These are phyloP conservation scores for Eurytoma californica DNA, from an alignment of 2,888 invertebrate genomes.

Conservation along the genomic window DNA sequence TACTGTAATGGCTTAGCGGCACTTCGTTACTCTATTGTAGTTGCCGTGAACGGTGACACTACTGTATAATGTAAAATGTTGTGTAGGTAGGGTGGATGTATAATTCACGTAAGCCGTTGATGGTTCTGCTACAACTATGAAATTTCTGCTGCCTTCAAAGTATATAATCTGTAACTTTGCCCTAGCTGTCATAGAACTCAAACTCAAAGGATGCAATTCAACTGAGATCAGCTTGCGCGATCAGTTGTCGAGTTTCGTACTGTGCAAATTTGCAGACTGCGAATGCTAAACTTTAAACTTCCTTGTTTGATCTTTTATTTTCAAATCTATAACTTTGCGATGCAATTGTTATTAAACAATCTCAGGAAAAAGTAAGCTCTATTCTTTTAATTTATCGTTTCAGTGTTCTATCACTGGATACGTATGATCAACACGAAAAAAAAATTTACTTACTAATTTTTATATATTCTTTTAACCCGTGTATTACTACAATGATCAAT, in stretches of 20 bases:
- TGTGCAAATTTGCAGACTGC: not conserved
- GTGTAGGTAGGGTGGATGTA: too few species aligned
- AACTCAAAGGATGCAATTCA: not conserved
- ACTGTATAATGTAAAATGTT: too few species aligned
- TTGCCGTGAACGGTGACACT: too few species aligned
- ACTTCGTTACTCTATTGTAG: too few species aligned
- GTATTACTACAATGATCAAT: not conserved
- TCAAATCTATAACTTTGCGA: too few species aligned
- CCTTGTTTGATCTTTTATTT: not conserved
- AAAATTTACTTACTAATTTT: not conserved
- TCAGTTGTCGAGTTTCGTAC: not conserved
- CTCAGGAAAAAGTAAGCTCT: too few species aligned
- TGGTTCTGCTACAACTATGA: not conserved
- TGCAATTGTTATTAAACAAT: too few species aligned
- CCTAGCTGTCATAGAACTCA: not conserved
- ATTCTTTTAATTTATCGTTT: too few species aligned
- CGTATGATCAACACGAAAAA: too few species aligned
- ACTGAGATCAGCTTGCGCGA: not conserved
- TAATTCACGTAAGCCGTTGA: too few species aligned
- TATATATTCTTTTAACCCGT: not conserved
- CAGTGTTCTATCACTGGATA: too few species aligned
- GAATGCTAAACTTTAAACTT: not conserved
- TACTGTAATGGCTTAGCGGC: too few species aligned
- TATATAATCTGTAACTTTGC: constrained; percentile 1
- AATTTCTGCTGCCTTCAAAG: not conserved